These are phyloP conservation scores for Peromyscus melanophrys DNA, from an alignment of 2,797 vertebrate genomes.

Conservation along the genomic window DNA sequence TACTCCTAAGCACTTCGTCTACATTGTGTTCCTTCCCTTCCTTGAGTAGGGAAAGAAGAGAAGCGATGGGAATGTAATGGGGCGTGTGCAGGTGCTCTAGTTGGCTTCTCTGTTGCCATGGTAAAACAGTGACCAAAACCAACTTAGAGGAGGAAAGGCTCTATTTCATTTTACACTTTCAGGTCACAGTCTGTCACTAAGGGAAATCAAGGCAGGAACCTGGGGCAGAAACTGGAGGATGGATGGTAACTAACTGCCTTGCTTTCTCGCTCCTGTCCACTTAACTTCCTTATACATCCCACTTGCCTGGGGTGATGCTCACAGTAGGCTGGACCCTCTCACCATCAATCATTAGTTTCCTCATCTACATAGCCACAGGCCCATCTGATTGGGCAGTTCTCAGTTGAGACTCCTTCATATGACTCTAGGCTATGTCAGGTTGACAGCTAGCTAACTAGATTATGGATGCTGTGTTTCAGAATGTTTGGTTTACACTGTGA, in stretches of 20 bases:
- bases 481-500: background rate
- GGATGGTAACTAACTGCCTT: background rate
- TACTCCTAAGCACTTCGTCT: background rate
- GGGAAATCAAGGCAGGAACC: background rate
- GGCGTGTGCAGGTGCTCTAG: background rate
- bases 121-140: background rate
- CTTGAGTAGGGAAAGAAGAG: background rate
- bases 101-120: background rate
- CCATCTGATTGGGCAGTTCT: background rate
- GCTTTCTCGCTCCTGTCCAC: background rate
- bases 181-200: background rate
- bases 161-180: background rate
- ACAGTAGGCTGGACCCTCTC: background rate
- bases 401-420: background rate
- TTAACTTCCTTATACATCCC: background rate
- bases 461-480: conserved; percentile 1
- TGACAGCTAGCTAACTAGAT: background rate
- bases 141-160: background rate
- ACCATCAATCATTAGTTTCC: background rate
- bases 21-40: conserved; percentile 15
- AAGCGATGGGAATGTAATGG: background rate
- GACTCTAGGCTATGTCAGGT: background rate
- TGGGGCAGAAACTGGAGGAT: background rate
- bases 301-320: background rate
- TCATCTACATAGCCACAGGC: background rate